A percentile compares a stretch with the other conserved stretches of the same genome.
Conservation (phyloP, 2,113 vertebrate genomes). For the Takifugu bimaculatus region DNA sequence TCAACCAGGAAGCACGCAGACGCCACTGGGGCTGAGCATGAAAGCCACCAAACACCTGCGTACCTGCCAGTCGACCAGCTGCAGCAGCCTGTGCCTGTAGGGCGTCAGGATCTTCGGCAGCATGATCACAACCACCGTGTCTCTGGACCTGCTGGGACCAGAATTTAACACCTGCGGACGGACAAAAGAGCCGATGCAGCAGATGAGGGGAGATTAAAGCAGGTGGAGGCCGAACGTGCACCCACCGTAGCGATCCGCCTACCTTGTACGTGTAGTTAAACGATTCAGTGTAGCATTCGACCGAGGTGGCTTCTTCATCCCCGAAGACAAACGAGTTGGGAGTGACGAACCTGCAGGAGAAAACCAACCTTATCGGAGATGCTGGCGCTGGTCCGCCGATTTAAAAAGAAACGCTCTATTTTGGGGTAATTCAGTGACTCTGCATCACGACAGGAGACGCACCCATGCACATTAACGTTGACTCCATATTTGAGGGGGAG, state of each 20-base stretch:
- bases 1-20: no score
- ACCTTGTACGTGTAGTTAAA: constrained; percentile 91
- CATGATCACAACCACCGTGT: constrained; percentile 77
- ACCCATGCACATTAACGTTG: constrained; percentile 83
- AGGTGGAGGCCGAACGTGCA: no score
- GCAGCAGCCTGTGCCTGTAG: constrained; percentile 75
- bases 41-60: background rate
- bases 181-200: constrained; percentile 5
- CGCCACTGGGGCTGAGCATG: background rate
- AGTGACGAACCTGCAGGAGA: constrained; percentile 76
- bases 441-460: constrained; percentile 46
- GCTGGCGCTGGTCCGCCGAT: no score
- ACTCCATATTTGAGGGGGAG: constrained; percentile 85
- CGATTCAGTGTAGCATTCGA: constrained; percentile 79
- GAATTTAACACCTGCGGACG: constrained; percentile 82
- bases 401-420: no score
- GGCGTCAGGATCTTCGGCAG: constrained; percentile 84
- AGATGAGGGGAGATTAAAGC: background rate
- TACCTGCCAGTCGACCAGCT: constrained; percentile 84
- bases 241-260: background rate
- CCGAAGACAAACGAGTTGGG: constrained; percentile 86
- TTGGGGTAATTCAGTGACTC: background rate
- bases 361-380: no score
- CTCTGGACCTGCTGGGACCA: constrained; percentile 82
- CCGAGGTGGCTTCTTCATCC: constrained; percentile 64